These are phyloP conservation scores for Malthinus seriepunctatus DNA, from an alignment of 2,888 invertebrate genomes.

Conservation along the genomic window DNA sequence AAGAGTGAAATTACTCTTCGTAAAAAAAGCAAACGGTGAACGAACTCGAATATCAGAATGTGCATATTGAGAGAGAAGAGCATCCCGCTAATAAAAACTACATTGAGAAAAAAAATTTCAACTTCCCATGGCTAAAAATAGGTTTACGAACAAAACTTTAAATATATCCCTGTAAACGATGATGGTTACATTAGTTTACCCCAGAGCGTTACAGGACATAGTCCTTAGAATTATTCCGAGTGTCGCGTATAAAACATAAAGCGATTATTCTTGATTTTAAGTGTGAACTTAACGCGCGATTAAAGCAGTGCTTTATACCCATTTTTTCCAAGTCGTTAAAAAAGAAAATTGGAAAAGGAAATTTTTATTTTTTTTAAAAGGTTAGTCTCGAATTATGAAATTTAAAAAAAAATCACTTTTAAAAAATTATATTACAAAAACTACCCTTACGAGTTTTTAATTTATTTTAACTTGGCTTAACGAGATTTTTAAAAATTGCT, in stretches of 20 bases:
- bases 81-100: slow-evolving; percentile 39
- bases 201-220: slow-evolving; percentile 24
- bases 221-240: background rate
- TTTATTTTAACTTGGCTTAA: too few species aligned
- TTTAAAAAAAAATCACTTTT: too few species aligned
- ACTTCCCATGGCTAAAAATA: slow-evolving; percentile 51
- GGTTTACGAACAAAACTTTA: slow-evolving; percentile 46
- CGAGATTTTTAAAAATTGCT: too few species aligned
- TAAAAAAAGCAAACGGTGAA: slow-evolving; percentile 38
- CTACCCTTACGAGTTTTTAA: too few species aligned
- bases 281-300: background rate
- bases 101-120: slow-evolving; percentile 43
- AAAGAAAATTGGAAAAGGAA: background rate
- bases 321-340: background rate
- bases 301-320: background rate
- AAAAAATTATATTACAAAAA: too few species aligned
- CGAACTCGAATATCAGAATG: slow-evolving; percentile 37
- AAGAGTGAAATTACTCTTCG: slow-evolving; percentile 31
- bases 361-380: background rate
- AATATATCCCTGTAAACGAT: slow-evolving; percentile 44
- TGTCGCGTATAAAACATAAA: background rate
- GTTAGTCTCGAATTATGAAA: too few species aligned
- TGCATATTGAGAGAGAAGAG: slow-evolving; percentile 26
- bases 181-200: slow-evolving; percentile 37
- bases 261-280: slow-evolving; percentile 1